A percentile compares a stretch with the other conserved stretches of the same genome.
Evolutionary conservation across 2,113 vertebrate genomes (phyloP).

Genomic region (Epinephelus moara): DNA sequence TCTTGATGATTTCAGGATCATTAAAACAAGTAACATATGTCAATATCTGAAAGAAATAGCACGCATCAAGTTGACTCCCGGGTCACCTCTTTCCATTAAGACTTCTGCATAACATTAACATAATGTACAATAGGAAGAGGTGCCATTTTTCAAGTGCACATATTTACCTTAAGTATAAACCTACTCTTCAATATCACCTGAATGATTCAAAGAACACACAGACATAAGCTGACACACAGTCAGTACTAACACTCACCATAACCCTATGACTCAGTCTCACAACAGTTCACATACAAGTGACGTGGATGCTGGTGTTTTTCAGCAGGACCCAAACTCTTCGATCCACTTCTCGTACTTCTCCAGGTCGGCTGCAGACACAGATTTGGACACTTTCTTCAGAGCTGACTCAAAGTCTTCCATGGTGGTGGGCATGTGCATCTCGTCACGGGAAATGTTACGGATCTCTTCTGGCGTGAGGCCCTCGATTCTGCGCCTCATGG

Average conservation of each 20-base stretch:
- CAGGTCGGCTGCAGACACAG: constrained; percentile 94
- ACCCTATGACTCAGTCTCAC: not conserved
- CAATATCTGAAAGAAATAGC: not conserved
- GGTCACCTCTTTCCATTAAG: not conserved
- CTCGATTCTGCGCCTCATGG: constrained; percentile 97
- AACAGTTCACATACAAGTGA: too few relatives aligned
- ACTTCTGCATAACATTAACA: constrained; percentile 9
- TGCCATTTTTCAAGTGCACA: constrained; percentile 13
- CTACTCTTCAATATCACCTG: not conserved
- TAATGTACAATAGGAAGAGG: constrained; percentile 12
- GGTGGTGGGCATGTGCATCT: constrained; percentile 99
- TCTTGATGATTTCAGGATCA: not conserved
- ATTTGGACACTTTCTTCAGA: constrained; percentile 97
- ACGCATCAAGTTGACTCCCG: not conserved
- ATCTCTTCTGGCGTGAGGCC: constrained; percentile 97
- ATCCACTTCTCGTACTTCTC: constrained; percentile 99
- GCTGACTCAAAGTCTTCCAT: constrained; percentile 98
- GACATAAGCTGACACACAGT: not conserved
- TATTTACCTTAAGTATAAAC: constrained; percentile 16
- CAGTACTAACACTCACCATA: not conserved
- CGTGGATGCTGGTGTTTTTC: constrained; percentile 34
- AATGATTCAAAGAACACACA: not conserved
- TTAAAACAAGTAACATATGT: not conserved
- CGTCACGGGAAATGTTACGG: constrained; percentile 94
- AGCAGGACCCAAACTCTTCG: constrained; percentile 97